Evolutionary conservation across 1,140 invertebrate genomes (phyloP), one percentile per base, ranked within the genome.

Genomic region (Brachionus sp.): DNA sequence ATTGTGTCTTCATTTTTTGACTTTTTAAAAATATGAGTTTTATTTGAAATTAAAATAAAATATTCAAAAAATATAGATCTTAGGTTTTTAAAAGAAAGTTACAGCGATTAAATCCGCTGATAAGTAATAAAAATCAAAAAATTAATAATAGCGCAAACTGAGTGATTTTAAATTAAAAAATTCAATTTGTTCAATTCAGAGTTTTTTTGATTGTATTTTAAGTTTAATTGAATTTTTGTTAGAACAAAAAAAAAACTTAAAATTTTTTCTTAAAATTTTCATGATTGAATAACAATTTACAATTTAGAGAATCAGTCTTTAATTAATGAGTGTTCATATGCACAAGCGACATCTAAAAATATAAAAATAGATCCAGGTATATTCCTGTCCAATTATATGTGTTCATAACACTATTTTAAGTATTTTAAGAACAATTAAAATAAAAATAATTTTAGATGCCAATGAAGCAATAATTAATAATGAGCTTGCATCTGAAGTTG

Each of bases 71-170:
- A 75, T 13, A 75, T 10, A 42, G 13, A 29, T 75, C 23, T 44
- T 29, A 75, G 42, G 23, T 75, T 46, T 44, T 25, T 29, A 12
- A 19, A 6, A 33, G 16, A 10, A 5, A 16, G 37, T 16, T 29
- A 6, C 70, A 75, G 70, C 70, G 70, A 25, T 75, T 75, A 75
- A 75, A 75, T 75, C 42, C 70, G 70, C 70, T 75, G 70, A 70
- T 39, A 19, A 19, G 66, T 6, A 3, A 13, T 29, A 16, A 66
- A 33, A 33, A 33, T 29, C 12, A 35, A 66, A n/a, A 39, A 42
- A 2, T 10, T 25, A 19, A 39, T 29, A 29, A 29, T 29, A 2
- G 29, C 29, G 29, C 29, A 29, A 29, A 29, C 29, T 29, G 16
- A 19, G 5, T 57, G 1, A 10, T 42, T 42, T 42, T 39, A 5